phyloP scores from a whole-genome alignment of 2,888 invertebrate genomes.

The Nomada goodeniana region DNA sequence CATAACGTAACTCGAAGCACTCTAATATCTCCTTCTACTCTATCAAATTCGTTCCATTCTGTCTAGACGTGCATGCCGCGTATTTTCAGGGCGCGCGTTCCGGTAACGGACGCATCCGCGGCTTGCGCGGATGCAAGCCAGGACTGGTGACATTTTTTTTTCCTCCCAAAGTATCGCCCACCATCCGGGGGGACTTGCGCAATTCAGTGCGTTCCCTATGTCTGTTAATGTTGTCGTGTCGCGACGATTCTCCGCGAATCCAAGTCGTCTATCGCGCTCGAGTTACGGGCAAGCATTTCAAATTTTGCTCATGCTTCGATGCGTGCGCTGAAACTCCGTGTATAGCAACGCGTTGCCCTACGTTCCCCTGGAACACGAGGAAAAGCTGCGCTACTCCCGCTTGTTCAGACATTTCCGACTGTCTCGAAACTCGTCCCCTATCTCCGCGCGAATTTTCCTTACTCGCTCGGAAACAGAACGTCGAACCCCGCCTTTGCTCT shows the following conservation, averaged over 20 bases:
- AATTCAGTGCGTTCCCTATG: neutral
- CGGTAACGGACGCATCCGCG: too few species aligned
- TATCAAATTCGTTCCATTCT: too few species aligned
- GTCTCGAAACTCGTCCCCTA: neutral
- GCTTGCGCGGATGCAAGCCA: neutral
- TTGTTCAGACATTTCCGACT: neutral
- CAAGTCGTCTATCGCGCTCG: slow-evolving; percentile 3
- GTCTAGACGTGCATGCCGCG: too few species aligned
- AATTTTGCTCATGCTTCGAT: slow-evolving; percentile 10
- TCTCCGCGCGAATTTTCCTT: slow-evolving; percentile 1
- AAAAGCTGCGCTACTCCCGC: neutral
- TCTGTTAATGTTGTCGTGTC: neutral
- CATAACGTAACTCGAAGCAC: neutral
- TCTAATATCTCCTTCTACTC: neutral
- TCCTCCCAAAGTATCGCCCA: neutral
- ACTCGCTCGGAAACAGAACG: neutral
- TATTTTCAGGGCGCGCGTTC: too few species aligned
- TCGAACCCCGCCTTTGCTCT: neutral
- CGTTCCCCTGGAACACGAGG: neutral
- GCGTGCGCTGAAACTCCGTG: neutral
- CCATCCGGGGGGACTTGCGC: neutral
- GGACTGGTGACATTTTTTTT: neutral
- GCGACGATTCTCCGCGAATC: neutral
- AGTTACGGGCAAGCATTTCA: slow-evolving; percentile 15
- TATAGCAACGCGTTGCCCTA: slow-evolving; percentile 7